A percentile compares a stretch with the other conserved stretches of the same genome.
These are phyloP conservation scores for Actinernus sp. DNA, from an alignment of 92 coral and sea anemone genomes.

Conservation along the genomic window DNA sequence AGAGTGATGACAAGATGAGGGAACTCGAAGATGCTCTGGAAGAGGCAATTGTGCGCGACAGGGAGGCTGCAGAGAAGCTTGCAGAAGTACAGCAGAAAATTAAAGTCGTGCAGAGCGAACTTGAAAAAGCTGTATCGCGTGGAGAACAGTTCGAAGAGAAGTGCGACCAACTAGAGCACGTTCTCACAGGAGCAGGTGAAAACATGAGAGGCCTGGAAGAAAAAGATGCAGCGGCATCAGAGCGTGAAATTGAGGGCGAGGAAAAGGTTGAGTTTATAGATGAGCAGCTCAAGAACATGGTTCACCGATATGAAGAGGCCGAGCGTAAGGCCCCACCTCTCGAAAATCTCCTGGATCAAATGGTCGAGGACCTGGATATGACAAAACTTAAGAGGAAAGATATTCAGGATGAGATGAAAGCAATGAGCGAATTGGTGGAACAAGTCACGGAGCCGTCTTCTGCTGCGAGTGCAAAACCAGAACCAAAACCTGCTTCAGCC, in stretches of 20 bases:
- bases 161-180: conserved; percentile 24
- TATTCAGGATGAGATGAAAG: conserved; percentile 60
- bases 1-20: conserved; percentile 71
- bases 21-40: conserved; percentile 52
- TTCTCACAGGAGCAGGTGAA: conserved; percentile 37
- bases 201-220: conserved; percentile 50
- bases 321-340: conserved; percentile 78
- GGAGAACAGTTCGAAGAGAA: conserved; percentile 37
- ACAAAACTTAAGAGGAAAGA: conserved; percentile 22
- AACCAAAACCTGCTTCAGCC: conserved; percentile 1
- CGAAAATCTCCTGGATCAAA: conserved; percentile 51
- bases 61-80: conserved; percentile 69
- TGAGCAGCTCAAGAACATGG: conserved; percentile 63
- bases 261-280: conserved; percentile 77
- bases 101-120: conserved; percentile 61
- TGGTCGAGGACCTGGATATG: conserved; percentile 61
- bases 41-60: conserved; percentile 48
- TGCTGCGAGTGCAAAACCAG: conserved; percentile 35
- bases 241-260: conserved; percentile 62
- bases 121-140: conserved; percentile 75
- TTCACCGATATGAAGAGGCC: conserved; percentile 78
- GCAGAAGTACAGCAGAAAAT: conserved; percentile 66
- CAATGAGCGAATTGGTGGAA: conserved; percentile 77
- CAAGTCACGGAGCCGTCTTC: too few relatives aligned
- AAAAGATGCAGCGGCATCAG: conserved; percentile 60